These are phyloP conservation scores for Lysiphlebus fabarum DNA, from an alignment of 1,140 invertebrate species.

Conservation along the genomic window DNA sequence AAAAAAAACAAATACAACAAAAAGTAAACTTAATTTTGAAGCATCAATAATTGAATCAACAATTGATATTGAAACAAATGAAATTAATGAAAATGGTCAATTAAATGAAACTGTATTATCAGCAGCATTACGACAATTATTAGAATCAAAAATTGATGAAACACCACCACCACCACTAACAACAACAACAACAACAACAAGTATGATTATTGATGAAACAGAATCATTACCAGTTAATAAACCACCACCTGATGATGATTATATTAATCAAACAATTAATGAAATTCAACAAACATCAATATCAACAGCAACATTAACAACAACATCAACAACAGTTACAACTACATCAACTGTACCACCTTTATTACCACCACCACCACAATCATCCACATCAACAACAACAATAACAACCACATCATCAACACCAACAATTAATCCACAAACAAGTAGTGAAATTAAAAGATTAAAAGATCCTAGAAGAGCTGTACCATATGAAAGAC, in stretches of 20 bases:
- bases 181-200: constrained; percentile 2
- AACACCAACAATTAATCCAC: constrained; percentile 6
- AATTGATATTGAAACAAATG: constrained; percentile 37
- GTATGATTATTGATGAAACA: constrained; percentile 23
- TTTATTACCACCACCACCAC: constrained; percentile 2
- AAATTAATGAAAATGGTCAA: constrained; percentile 30
- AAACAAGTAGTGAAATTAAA: constrained; percentile 27
- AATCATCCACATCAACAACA: neutral
- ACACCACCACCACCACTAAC: neutral
- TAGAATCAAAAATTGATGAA: constrained; percentile 44
- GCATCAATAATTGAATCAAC: constrained; percentile 50
- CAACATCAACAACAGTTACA: neutral
- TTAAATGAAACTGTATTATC: constrained; percentile 43
- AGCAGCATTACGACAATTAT: constrained; percentile 40
- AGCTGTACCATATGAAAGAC: constrained; percentile 45
- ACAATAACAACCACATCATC: neutral
- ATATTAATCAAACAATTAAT: neutral
- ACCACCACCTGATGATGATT: constrained; percentile 2
- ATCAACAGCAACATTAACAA: neutral
- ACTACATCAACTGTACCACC: neutral
- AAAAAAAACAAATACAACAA: constrained; percentile 34
- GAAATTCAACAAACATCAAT: neutral
- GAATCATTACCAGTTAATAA: constrained; percentile 14
- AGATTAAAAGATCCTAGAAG: constrained; percentile 51
- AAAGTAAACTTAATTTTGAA: constrained; percentile 45